Evolutionary conservation across 2,113 vertebrate species (phyloP), one percentile per base, ranked within the genome.

Genomic region (Ammodytes dubius): DNA sequence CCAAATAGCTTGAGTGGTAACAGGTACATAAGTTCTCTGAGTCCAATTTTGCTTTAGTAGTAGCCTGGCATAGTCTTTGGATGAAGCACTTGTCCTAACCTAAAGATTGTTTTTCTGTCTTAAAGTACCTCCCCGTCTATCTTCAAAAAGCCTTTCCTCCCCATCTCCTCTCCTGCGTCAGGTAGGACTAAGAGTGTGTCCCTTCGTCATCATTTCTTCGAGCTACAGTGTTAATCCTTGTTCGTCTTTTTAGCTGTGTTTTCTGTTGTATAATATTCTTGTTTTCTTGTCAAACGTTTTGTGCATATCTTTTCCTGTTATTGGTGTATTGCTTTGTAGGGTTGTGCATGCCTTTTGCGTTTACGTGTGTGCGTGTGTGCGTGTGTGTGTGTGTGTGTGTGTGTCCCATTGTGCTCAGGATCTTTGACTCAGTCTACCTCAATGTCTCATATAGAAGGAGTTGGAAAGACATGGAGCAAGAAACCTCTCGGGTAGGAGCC

Each of bases 361-460:
- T 27, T 27, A 27, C 27, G 27, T 27, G 78, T 90, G 70, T 92
- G 94, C 89, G 27, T 27, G 78, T 90, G 70, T 92, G 94, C 89
- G 92, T 94, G 91, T 89, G 63, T 93, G 93, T 87, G 89, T 76
- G 47, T 88, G 81, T 90, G 39, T 87, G 79, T 88, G 85, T 92
- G 70, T 94, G 60, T 89, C 76, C 90, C 63, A 84, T 73, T 93
- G 79, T 90, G 77, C 79, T 63, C 91, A 97, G 97, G 97, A 79
- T 94, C 96, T 77, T 92, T 98, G 91, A 96, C 95, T 95, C 96
- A 96, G 83, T 97, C 96, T 86, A 96, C 97, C 74, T 97, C 97
- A 93, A 95, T 97, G 96, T 97, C 97, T 90, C 96, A 97, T 90
- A 95, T 97, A 95, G 97, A 97, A 83, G 95, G 96, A 89, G 95